These are phyloP conservation scores for Clistopyga incitator DNA, from an alignment of 2,888 invertebrate genomes.

Conservation along the genomic window DNA sequence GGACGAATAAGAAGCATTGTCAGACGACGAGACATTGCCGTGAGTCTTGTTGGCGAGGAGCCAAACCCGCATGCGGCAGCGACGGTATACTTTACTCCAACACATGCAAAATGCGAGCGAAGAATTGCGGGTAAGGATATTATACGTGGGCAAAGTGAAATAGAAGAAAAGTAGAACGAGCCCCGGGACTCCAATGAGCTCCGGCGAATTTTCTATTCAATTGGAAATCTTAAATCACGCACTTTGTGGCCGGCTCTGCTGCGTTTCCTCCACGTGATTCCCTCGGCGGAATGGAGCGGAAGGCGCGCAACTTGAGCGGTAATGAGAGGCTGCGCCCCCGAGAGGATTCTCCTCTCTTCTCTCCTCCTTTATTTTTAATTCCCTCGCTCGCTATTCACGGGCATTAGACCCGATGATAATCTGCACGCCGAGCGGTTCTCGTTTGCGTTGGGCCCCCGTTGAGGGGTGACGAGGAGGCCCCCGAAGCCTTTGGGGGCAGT, in stretches of 20 bases:
- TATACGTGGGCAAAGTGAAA: constrained; percentile 20
- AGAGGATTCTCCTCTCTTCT: constrained; percentile 8
- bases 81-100: constrained; percentile 95
- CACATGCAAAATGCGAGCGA: constrained; percentile 95
- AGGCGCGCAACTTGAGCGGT: constrained; percentile 22
- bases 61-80: constrained; percentile 95
- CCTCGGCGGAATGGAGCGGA: neutral
- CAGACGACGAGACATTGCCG: constrained; percentile 96
- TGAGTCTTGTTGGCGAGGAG: constrained; percentile 95
- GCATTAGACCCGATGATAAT: constrained; percentile 48
- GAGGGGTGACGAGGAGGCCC: constrained; percentile 35
- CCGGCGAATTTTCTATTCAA: constrained; percentile 20
- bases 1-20: constrained; percentile 95
- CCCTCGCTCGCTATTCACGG: constrained; percentile 31
- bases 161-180: constrained; percentile 29
- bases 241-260: constrained; percentile 16
- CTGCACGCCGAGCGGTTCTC: constrained; percentile 47
- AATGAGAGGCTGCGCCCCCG: constrained; percentile 41
- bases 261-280: neutral
- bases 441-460: constrained; percentile 43
- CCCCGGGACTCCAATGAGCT: neutral
- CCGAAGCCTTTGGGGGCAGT: neutral
- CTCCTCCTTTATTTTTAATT: constrained; percentile 33
- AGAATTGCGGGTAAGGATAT: constrained; percentile 92
- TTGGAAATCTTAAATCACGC: constrained; percentile 27